Evolutionary conservation across 2,113 vertebrate species (phyloP), one percentile per base, ranked within the genome.

Genomic region (Antennarius striatus): DNA sequence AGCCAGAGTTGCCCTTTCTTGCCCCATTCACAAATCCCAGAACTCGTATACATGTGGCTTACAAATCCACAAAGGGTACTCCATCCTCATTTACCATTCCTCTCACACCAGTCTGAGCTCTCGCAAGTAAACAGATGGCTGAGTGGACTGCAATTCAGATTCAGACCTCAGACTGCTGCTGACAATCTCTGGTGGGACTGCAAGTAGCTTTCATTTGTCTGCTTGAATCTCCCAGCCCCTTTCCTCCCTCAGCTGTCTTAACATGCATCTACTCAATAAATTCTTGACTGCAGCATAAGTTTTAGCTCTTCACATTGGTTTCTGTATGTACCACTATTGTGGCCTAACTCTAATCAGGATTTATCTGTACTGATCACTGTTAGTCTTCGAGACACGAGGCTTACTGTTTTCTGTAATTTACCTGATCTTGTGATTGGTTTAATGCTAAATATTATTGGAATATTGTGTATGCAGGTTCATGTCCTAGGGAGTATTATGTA

Each of bases 181-280:
- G 80, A 80, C 75, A 63, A 28, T 77, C 56, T 70, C 77, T 63
- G 46, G 50, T 61, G 78, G 73, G 78, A 64, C 69, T 65, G 56
- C 30, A 64, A 49, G 62, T 64, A 71, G 60, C 77, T 80, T 84
- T 81, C 63, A 76, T 80, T 82, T 73, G 69, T 74, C 76, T 68
- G 68, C 68, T 65, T 73, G 72, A 70, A 82, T 74, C 64, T 61
- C 58, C 45, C 0, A n/a, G 49, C 68, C 59, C 52, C 30, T 42
- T 57, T 57, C 39, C 64, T 36, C 63, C 79, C 63, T 51, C 48
- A 56, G 68, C 75, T 70, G 63, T 58, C 63, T 71, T 72, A 70
- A 74, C 59, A 48, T 54, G 55, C 79, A 51, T 70, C 57, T 54
- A 74, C 66, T 70, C 57, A 42, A 69, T 72, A 66, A 82, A 50